A percentile compares a stretch with the other conserved stretches of the same genome.
phyloP scores from a whole-genome alignment of 2,888 invertebrate species.

The Melanostoma mellinum region DNA sequence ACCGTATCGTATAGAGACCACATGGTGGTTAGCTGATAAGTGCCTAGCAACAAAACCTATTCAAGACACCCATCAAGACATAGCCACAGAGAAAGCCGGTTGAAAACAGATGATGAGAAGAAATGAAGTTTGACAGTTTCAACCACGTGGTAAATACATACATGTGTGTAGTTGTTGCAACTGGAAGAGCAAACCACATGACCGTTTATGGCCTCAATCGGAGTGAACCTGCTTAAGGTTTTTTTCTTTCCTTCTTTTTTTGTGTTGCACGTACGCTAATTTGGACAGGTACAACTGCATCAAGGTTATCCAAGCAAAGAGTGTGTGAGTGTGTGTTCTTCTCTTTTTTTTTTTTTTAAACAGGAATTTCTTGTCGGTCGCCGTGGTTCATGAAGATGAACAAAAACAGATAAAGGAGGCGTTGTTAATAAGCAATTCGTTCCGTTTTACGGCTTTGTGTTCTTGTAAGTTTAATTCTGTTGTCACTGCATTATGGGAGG shows the following conservation, averaged over 20 bases:
- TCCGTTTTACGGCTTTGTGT: slow-evolving; percentile 56
- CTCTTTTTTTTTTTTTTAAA: slow-evolving; percentile 11
- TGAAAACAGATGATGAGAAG: slow-evolving; percentile 32
- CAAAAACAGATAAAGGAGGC: slow-evolving; percentile 13
- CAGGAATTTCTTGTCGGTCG: slow-evolving; percentile 48
- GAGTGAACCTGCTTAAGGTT: slow-evolving; percentile 43
- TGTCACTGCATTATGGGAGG: slow-evolving; percentile 28
- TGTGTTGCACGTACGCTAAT: slow-evolving; percentile 12
- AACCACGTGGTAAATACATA: slow-evolving; percentile 52
- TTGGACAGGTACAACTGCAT: slow-evolving; percentile 36
- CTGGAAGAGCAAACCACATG: slow-evolving; percentile 42
- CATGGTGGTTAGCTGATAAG: slow-evolving; percentile 32
- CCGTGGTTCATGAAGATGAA: slow-evolving; percentile 17
- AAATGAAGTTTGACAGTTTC: slow-evolving; percentile 44
- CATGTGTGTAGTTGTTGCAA: slow-evolving; percentile 34
- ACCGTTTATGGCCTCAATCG: slow-evolving; percentile 38
- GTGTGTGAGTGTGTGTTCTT: slow-evolving; percentile 34
- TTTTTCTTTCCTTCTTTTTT: neutral
- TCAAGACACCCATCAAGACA: slow-evolving; percentile 7
- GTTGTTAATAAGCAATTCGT: slow-evolving; percentile 50
- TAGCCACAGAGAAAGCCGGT: slow-evolving; percentile 60
- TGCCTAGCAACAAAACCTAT: slow-evolving; percentile 31
- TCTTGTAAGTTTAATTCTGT: slow-evolving; percentile 22
- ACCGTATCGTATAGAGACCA: neutral
- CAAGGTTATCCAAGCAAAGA: slow-evolving; percentile 52